phyloP scores from a whole-genome alignment of 92 coral and sea anemone genomes.

The Palythoa grandiflora region DNA sequence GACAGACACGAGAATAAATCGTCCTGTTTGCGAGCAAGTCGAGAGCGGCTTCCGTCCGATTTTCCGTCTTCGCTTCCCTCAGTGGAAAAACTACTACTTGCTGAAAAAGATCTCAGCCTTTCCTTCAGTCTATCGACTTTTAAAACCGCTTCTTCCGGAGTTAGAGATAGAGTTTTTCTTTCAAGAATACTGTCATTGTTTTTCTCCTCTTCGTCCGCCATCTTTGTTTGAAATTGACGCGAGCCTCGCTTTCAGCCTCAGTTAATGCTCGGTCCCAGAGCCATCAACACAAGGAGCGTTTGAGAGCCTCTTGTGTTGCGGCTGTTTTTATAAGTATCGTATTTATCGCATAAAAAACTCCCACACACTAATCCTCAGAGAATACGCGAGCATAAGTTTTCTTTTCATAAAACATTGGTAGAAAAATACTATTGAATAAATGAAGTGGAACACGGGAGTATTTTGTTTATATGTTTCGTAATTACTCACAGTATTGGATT shows the following conservation, averaged over 20 bases:
- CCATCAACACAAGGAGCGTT: not conserved
- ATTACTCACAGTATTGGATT: not conserved
- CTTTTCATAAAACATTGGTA: not conserved
- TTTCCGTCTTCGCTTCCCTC: slow-evolving; percentile 74
- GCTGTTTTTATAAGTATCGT: not conserved
- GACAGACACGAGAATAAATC: slow-evolving; percentile 91
- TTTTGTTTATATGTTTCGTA: not conserved
- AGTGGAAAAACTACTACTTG: slow-evolving; percentile 64
- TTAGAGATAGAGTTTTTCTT: slow-evolving; percentile 57
- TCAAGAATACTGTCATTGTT: slow-evolving; percentile 42
- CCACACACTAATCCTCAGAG: not conserved
- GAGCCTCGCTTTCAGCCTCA: slow-evolving; percentile 71
- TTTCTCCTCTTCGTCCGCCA: slow-evolving; percentile 41
- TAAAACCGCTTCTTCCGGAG: slow-evolving; percentile 70
- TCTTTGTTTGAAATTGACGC: slow-evolving; percentile 63
- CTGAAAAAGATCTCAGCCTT: slow-evolving; percentile 78
- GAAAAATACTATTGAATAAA: not conserved
- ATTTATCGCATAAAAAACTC: not conserved
- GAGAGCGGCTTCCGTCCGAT: slow-evolving; percentile 60
- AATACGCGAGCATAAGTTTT: not conserved
- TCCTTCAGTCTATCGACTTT: slow-evolving; percentile 79
- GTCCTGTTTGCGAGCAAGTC: slow-evolving; percentile 83
- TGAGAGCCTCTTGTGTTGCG: not conserved
- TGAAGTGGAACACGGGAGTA: not conserved
- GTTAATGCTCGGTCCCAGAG: not conserved